phyloP scores from a whole-genome alignment of 1,140 invertebrate species.

The Ruditapes philippinarum region DNA sequence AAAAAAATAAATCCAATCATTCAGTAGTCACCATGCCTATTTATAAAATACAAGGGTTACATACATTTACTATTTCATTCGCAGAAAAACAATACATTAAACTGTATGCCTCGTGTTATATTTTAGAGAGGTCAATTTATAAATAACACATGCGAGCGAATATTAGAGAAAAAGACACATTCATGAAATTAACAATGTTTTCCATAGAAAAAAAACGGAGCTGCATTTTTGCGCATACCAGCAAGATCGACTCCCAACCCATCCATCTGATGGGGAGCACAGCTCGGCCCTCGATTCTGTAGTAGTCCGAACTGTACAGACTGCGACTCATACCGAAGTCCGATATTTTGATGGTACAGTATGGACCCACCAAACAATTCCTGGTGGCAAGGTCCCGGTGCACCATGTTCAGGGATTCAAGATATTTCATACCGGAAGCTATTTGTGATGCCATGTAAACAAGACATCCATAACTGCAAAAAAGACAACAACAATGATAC shows the following conservation, averaged over 20 bases:
- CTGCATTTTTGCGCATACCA: constrained; percentile 88
- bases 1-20: not conserved
- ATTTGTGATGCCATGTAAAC: constrained; percentile 94
- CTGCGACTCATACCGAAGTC: constrained; percentile 96
- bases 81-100: too few relatives aligned
- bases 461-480: constrained; percentile 91
- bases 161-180: constrained; percentile 34
- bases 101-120: not conserved
- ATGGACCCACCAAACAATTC: constrained; percentile 94
- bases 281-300: constrained; percentile 93
- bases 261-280: constrained; percentile 95
- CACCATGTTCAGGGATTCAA: constrained; percentile 93
- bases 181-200: too few relatives aligned
- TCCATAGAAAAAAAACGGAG: not conserved
- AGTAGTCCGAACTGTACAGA: constrained; percentile 93
- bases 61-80: not conserved
- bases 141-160: constrained; percentile 13
- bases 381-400: constrained; percentile 92
- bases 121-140: not conserved
- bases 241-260: constrained; percentile 94
- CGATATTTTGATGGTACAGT: constrained; percentile 95
- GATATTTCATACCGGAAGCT: constrained; percentile 95
- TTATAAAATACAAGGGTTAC: not conserved
- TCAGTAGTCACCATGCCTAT: not conserved
- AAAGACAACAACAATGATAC: constrained; percentile 38